Evolutionary conservation across 2,797 vertebrate species (phyloP), one percentile per base, ranked within the genome.

Genomic region (Chrysocyon brachyurus): DNA sequence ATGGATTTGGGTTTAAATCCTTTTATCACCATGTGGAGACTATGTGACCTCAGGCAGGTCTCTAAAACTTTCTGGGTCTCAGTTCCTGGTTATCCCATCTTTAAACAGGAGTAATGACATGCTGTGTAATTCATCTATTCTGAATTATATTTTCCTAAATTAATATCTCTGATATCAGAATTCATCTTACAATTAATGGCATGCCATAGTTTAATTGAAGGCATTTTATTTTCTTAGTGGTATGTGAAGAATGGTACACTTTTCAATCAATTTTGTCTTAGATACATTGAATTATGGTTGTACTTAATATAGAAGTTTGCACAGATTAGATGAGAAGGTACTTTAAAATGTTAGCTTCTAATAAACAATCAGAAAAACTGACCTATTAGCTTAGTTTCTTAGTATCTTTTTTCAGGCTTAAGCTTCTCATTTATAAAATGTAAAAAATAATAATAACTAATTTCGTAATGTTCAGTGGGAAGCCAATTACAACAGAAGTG

Each of bases 81-180:
- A n/a, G 19, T 36, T 40, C n/a, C n/a, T 92, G 22, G n/a, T 12
- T 61, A 10, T 56, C 22, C 21, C 22, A 72, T 36, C 33, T 90
- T 56, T 89, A 90, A 72, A 85, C 56, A n/a, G 12, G 21, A 40
- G 46, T 70, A 82, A 73, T 17, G 33, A 26, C n/a, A 56, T 15
- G 17, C 56, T 72, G 0, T 72, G 0, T 70, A 85, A 72, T 72
- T 63, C 15, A 56, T 14, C 33, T 84, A 19, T 63, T 61, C 40
- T 78, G 33, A 92, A 93, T 56, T 90, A 33, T 85, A 49, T 79
- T 72, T 61, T 93, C 72, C 49, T 49, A 84, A 85, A 64, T 70
- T 28, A 72, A 14, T 61, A 61, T 70, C n/a, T n/a, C 70, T 85
- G 68, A 59, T 88, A 56, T 31, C 16, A 68, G 5, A 49, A 63